These are phyloP conservation scores for Tetrao urogallus DNA, from an alignment of 2,113 vertebrate species.

Conservation along the genomic window DNA sequence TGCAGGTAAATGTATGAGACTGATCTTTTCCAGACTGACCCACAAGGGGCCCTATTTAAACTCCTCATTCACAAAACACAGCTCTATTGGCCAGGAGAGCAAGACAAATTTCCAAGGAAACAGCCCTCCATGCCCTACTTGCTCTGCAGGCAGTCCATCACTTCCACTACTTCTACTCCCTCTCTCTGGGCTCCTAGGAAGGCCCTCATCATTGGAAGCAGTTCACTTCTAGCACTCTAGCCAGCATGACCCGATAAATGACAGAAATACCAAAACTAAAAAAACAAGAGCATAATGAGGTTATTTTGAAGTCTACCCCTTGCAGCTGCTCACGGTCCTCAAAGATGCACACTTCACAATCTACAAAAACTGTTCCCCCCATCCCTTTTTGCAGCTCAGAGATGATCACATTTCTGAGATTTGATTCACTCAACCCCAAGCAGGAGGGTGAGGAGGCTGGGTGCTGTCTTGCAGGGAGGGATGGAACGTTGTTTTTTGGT, in stretches of 20 bases:
- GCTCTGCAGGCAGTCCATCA: not conserved
- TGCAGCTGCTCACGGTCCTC: not conserved
- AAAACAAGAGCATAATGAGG: not conserved
- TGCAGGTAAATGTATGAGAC: not conserved
- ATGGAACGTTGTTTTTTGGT: not conserved
- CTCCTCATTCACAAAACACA: not conserved
- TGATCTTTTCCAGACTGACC: not conserved
- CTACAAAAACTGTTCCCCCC: not conserved
- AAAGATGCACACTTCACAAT: not conserved
- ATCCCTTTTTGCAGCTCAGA: not conserved
- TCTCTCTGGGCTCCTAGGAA: no score
- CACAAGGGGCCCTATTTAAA: not conserved
- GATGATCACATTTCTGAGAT: not conserved
- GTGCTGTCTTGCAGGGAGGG: not conserved
- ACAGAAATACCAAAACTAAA: not conserved
- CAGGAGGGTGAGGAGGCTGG: not conserved
- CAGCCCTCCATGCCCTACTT: not conserved
- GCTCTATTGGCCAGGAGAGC: not conserved
- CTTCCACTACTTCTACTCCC: not conserved
- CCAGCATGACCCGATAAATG: not conserved
- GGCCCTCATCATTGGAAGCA: not conserved
- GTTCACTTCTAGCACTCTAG: not conserved
- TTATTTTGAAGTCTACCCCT: not conserved
- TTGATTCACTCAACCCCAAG: not conserved
- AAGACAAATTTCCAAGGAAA: not conserved